A percentile compares a stretch with the other conserved stretches of the same genome.
Evolutionary conservation across 2,113 vertebrate genomes (phyloP).

Genomic region (Brachionichthys hirsutus): DNA sequence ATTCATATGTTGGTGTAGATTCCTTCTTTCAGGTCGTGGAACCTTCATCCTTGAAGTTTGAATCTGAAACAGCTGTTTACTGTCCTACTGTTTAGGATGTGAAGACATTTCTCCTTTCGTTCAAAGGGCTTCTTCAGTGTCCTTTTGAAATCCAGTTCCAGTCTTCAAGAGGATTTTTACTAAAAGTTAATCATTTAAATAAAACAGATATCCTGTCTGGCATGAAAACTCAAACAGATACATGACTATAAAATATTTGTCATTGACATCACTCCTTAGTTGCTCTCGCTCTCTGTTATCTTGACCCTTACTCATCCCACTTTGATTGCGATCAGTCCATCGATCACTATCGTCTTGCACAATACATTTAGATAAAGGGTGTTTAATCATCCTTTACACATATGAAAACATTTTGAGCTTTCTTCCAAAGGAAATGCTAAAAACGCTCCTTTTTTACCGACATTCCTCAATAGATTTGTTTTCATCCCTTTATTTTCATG

Average conservation of each 20-base stretch:
- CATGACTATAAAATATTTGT: constrained; percentile 40
- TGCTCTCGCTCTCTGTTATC: constrained; percentile 36
- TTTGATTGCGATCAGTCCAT: constrained; percentile 7
- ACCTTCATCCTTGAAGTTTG: no score
- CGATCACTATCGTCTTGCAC: background rate
- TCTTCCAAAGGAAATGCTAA: no score
- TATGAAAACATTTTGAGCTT: background rate
- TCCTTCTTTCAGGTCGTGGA: no score
- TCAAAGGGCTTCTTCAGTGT: constrained; percentile 45
- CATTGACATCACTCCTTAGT: constrained; percentile 28
- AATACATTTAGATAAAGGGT: background rate
- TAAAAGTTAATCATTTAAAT: constrained; percentile 20
- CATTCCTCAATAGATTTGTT: no score
- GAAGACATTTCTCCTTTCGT: constrained; percentile 1
- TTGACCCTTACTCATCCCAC: background rate
- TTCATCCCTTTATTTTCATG: no score
- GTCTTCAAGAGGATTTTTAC: constrained; percentile 17
- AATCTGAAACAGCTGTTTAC: no score
- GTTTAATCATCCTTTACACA: background rate
- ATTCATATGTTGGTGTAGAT: constrained; percentile 21
- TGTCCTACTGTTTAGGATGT: no score
- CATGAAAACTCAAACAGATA: constrained; percentile 36
- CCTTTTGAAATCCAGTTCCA: constrained; percentile 2
- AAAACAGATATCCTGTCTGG: constrained; percentile 39
- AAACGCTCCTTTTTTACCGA: no score